Percentiles rank a stretch among this genome's conserved stretches.
phyloP scores from a whole-genome alignment of 2,888 invertebrate species.

The Agrochola lychnidis region DNA sequence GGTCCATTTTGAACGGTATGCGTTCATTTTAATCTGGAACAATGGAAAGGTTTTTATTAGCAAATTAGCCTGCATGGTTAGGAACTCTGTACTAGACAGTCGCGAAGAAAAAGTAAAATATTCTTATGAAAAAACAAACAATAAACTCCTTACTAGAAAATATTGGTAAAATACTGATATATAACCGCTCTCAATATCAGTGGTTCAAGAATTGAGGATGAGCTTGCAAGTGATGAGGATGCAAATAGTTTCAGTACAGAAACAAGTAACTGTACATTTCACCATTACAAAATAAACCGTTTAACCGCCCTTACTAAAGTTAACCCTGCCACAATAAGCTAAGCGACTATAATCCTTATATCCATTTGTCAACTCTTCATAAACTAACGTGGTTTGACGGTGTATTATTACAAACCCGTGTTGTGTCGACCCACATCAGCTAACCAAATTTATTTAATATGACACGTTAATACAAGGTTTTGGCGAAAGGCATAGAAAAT shows the following conservation, averaged over 20 bases:
- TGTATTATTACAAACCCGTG: slow-evolving; percentile 21
- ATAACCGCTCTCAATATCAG: background rate
- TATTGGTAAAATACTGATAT: background rate
- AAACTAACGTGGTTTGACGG: slow-evolving; percentile 43
- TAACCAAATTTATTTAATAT: slow-evolving; percentile 56
- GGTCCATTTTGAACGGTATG: slow-evolving; percentile 76
- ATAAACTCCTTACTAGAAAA: background rate
- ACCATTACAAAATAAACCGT: background rate
- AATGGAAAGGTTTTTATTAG: slow-evolving; percentile 60
- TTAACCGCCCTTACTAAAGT: background rate
- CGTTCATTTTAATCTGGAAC: slow-evolving; percentile 84
- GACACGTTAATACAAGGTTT: slow-evolving; percentile 47
- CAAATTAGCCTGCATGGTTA: too few species aligned
- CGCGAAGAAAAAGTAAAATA: background rate
- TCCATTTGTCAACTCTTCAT: slow-evolving; percentile 38
- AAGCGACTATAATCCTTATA: slow-evolving; percentile 29
- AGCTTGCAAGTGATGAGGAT: background rate
- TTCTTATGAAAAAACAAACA: too few species aligned
- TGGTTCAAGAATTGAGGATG: background rate
- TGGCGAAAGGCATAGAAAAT: slow-evolving; percentile 15
- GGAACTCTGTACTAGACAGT: background rate
- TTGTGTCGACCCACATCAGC: slow-evolving; percentile 59
- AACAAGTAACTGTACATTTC: background rate
- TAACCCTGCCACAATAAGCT: slow-evolving; percentile 15
- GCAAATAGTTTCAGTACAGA: background rate